Percentiles rank a stretch among this genome's conserved stretches.
phyloP scores from a whole-genome alignment of 2,888 invertebrate species.

The Tyria jacobaeae region DNA sequence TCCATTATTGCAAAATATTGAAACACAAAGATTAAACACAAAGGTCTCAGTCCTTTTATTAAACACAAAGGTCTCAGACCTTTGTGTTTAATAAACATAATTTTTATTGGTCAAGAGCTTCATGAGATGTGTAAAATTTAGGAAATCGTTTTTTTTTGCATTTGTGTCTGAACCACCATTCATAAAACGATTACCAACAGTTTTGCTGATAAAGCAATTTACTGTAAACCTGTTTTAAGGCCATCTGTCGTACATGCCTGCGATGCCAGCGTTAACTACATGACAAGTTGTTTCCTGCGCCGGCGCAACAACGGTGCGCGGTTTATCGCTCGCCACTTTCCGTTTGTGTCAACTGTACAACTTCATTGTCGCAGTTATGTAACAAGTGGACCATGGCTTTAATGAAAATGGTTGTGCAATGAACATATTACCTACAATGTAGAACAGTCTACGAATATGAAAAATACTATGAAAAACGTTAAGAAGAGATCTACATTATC shows the following conservation, averaged over 20 bases:
- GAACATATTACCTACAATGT: not conserved
- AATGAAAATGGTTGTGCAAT: constrained; percentile 5
- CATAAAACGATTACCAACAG: constrained; percentile 32
- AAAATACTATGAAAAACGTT: no score
- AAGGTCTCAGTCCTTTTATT: no score
- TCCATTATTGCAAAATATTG: no score
- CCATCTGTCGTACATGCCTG: constrained; percentile 26
- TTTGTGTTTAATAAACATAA: no score
- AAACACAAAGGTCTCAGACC: no score
- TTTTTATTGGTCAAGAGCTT: no score
- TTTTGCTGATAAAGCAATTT: constrained; percentile 48
- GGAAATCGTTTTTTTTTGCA: no score
- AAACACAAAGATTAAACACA: no score
- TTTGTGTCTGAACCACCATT: not conserved
- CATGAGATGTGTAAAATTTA: no score
- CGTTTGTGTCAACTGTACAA: constrained; percentile 30
- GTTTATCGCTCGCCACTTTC: constrained; percentile 37
- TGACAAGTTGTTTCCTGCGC: constrained; percentile 59
- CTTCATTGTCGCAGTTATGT: constrained; percentile 30
- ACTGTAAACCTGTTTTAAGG: constrained; percentile 33
- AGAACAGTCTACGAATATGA: no score
- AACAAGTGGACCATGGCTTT: constrained; percentile 15
- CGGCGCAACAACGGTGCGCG: constrained; percentile 33
- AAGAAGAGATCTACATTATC: no score
- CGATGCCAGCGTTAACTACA: constrained; percentile 40